phyloP scores from a whole-genome alignment of 2,888 invertebrate genomes.

The Drosophila stalkeri region DNA sequence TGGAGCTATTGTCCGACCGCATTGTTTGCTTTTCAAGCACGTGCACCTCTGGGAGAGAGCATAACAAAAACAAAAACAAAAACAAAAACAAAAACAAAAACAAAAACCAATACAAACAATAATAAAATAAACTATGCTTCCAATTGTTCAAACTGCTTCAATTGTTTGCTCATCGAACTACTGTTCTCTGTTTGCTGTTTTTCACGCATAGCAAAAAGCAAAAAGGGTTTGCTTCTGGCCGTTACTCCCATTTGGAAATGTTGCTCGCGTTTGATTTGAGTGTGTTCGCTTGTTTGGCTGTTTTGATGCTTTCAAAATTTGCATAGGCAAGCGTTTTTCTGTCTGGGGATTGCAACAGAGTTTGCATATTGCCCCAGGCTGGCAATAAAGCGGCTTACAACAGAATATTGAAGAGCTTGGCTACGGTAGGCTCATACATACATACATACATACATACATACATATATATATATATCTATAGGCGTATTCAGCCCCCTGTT shows the following conservation, averaged over 20 bases:
- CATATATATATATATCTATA: neutral
- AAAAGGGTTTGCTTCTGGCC: constrained; percentile 12
- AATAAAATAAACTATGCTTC: constrained; percentile 37
- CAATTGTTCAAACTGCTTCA: constrained; percentile 35
- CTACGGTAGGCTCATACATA: neutral
- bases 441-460: neutral
- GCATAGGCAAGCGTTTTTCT: constrained; percentile 68
- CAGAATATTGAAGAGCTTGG: constrained; percentile 26
- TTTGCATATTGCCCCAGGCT: constrained; percentile 61
- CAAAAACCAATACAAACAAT: constrained; percentile 18
- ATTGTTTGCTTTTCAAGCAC: constrained; percentile 33
- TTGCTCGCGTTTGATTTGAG: constrained; percentile 37
- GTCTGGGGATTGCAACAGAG: constrained; percentile 50
- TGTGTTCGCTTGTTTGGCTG: constrained; percentile 34
- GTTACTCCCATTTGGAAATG: constrained; percentile 24
- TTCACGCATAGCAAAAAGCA: constrained; percentile 23
- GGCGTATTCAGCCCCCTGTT: constrained; percentile 7
- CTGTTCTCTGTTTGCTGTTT: constrained; percentile 20
- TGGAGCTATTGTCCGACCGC: constrained; percentile 24
- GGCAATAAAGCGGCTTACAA: constrained; percentile 44
- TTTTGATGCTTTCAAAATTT: constrained; percentile 51
- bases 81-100: constrained; percentile 12
- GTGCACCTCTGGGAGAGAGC: constrained; percentile 19
- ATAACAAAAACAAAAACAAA: constrained; percentile 6
- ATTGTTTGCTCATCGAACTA: constrained; percentile 41